Evolutionary conservation across 1,140 invertebrate genomes (phyloP), one percentile per base, ranked within the genome.

Genomic region (Wiebesia pumilae): DNA sequence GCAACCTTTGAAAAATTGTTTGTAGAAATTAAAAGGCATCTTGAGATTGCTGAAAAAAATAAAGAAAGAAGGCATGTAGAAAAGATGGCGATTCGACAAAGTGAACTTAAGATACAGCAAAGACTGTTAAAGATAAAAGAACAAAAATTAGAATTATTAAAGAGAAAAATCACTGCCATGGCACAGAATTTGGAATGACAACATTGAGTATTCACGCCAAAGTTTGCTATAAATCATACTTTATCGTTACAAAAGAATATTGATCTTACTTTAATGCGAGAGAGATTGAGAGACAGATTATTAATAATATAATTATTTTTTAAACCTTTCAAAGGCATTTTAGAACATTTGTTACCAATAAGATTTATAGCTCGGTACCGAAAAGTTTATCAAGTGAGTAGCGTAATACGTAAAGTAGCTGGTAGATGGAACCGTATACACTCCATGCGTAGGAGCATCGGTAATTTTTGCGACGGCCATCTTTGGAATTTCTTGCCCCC

Each of bases 51-150:
- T 0, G 90, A 92, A 35, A 84, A 84, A 40, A 92, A 91, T 62
- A 89, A 87, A n/a, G 91, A 92, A 40, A 91, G 88, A 65, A 89
- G 92, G 21, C 92, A 93, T 62, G 88, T 86, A 24, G 92, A 93
- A 51, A 88, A 90, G 81, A 92, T 93, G 90, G 85, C 87, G 2
- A 78, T 92, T 35, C 83, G 87, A 14, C 89, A 90, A 67, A 90
- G 71, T 12, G 87, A 91, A 54, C 82, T 92, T 0, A 89, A 92
- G 27, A 38, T 92, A 7, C 89, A 91, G 40, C 90, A 88, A 30
- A 91, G 81, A 40, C 40, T 92, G 30, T 83, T 92, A n/a, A 89
- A 89, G 40, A 40, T 92, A 24, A 91, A 92, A 40, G 91, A 92
- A 54, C 89, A 91, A 33, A 91, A 92, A 80, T 81, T 92, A 21